phyloP scores from a whole-genome alignment of 2,113 vertebrate genomes.

The Morone chrysops region DNA sequence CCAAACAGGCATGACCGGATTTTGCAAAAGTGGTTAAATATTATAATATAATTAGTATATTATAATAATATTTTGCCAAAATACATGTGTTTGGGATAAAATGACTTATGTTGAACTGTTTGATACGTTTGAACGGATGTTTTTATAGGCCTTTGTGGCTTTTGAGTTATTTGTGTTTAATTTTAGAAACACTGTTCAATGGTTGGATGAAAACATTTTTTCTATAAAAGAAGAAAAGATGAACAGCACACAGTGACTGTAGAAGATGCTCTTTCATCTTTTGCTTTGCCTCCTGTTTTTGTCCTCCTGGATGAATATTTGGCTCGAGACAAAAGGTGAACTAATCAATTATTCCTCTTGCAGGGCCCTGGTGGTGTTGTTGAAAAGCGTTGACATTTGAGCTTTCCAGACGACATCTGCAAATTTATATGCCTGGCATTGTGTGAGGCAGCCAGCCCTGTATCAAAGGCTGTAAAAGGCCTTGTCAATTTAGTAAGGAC shows the following conservation, averaged over 20 bases:
- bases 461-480: slow-evolving; percentile 97
- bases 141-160: too few relatives aligned
- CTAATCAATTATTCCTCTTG: slow-evolving; percentile 96
- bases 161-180: background rate
- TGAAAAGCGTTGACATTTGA: slow-evolving; percentile 99
- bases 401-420: slow-evolving; percentile 97
- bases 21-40: too few relatives aligned
- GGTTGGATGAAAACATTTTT: background rate
- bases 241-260: slow-evolving; percentile 34
- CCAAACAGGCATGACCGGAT: too few relatives aligned
- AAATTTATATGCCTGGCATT: slow-evolving; percentile 97
- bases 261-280: slow-evolving; percentile 90
- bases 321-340: slow-evolving; percentile 96
- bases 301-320: slow-evolving; percentile 97
- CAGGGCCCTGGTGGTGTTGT: slow-evolving; percentile 89
- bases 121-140: too few relatives aligned
- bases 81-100: too few relatives aligned
- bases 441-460: slow-evolving; percentile 92
- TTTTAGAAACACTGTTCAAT: background rate
- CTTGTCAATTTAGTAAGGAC: slow-evolving; percentile 97
- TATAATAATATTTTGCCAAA: too few relatives aligned
- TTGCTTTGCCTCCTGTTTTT: slow-evolving; percentile 82
- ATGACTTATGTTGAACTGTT: too few relatives aligned
- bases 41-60: too few relatives aligned
- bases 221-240: background rate